Evolutionary conservation across 2,113 vertebrate species (phyloP), one percentile per base, ranked within the genome.

Genomic region (Callipepla squamata): DNA sequence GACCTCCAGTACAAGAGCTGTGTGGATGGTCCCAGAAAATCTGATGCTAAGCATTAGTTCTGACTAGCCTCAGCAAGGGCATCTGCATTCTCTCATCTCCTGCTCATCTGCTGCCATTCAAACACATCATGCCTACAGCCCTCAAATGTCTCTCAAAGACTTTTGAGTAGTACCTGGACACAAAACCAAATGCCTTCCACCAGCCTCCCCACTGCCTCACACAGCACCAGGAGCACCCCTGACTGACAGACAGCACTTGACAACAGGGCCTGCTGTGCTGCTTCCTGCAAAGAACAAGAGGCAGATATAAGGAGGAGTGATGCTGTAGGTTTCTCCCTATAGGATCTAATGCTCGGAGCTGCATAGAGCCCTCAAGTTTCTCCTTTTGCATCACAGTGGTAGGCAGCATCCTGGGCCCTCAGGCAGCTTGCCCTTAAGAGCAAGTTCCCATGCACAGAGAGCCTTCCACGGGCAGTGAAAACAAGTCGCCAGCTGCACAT

Each of bases 11-110:
- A 34, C 7, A 28, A 2, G 23, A 50, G 5, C 42, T 38, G 7
- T 36, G 7, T 36, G 68, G 9, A 3, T 21, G 6, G 11, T 32
- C 23, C 65, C 59, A 68, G 6, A 7, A 50, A 23, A 1, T 14
- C 32, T 66, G 30, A 9, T 14, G 45, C 8, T 57, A 50, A 8
- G 28, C 6, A 15, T 38, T 65, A 63, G 21, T 0, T 34, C 62
- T 40, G 17, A 44, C 6, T 0, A 0, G 19, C 19, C 42, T 67
- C 38, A 55, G n/a, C 4, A 40, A 58, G 38, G 25, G 1, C 6
- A 30, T 3, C 42, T 34, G 11, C 13, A 78, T 82, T 34, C 10
- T 34, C 7, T n/a, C 15, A 42, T n/a, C 47, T 75, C 4, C 48
- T 25, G 38, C 13, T 47, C 25, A 16, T 66, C 51, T 84, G 7